These are phyloP conservation scores for Emmelina monodactyla DNA, from an alignment of 2,888 invertebrate species.

Conservation along the genomic window DNA sequence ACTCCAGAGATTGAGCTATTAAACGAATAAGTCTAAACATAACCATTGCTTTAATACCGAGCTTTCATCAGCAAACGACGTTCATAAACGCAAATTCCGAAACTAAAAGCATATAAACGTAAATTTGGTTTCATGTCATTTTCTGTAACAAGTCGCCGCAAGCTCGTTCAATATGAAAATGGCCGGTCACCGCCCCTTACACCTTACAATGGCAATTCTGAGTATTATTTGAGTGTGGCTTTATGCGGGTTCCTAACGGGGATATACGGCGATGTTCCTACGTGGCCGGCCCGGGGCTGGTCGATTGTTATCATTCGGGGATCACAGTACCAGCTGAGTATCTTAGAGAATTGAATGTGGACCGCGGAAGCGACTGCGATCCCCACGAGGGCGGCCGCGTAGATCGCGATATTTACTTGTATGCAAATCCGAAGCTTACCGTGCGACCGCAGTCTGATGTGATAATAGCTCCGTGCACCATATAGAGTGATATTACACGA, in stretches of 20 bases:
- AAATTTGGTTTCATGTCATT: no score
- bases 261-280: conserved; percentile 19
- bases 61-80: no score
- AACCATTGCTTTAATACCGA: no score
- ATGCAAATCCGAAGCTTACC: conserved; percentile 58
- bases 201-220: no score
- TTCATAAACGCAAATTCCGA: no score
- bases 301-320: conserved; percentile 51
- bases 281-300: conserved; percentile 22
- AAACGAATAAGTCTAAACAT: no score
- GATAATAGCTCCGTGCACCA: conserved; percentile 55
- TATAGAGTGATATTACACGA: conserved; percentile 57
- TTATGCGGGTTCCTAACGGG: conserved; percentile 14
- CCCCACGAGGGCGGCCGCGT: conserved; percentile 37
- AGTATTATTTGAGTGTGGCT: conserved; percentile 2
- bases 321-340: conserved; percentile 58
- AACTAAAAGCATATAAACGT: no score
- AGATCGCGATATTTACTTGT: conserved; percentile 61
- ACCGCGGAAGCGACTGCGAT: conserved; percentile 55
- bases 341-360: conserved; percentile 51
- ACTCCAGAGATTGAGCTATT: no score
- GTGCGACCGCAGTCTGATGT: conserved; percentile 54
- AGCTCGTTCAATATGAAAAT: no score
- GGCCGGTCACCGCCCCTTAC: no score
- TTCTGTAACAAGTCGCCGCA: no score